These are phyloP conservation scores for Enteromius paludinosus DNA, from an alignment of 2,797 vertebrate genomes.

Conservation along the genomic window DNA sequence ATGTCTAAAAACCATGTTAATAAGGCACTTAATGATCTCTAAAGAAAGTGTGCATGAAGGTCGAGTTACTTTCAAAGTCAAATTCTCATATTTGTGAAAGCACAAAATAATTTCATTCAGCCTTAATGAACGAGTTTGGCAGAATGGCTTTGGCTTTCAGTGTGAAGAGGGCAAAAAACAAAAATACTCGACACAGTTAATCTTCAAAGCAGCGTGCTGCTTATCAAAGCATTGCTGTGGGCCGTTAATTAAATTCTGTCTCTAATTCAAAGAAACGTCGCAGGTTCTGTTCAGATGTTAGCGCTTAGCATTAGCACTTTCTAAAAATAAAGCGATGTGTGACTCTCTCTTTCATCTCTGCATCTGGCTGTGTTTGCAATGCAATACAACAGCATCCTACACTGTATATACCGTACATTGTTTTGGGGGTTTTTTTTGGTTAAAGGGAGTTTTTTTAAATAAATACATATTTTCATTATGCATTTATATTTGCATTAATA, in stretches of 20 bases:
- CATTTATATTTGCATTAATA: neutral
- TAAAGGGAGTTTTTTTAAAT: neutral
- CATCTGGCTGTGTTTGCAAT: neutral
- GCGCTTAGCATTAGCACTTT: conserved; percentile 51
- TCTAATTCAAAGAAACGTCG: conserved; percentile 24
- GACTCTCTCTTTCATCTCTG: conserved; percentile 11
- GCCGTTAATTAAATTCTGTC: conserved; percentile 51
- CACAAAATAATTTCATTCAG: neutral
- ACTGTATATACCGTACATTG: neutral
- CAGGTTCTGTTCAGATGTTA: conserved; percentile 23
- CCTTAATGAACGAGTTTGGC: neutral
- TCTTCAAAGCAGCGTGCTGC: conserved; percentile 16
- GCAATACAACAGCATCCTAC: neutral
- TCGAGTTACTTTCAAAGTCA: neutral
- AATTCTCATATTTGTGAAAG: neutral
- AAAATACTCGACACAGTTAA: conserved; percentile 8
- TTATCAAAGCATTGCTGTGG: conserved; percentile 28
- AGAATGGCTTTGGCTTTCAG: neutral
- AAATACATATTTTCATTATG: neutral
- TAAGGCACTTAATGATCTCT: neutral
- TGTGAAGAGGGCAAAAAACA: conserved; percentile 3
- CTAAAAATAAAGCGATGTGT: conserved; percentile 53
- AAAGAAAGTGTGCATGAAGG: neutral
- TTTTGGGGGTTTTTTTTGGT: neutral
- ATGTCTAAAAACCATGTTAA: neutral